Evolutionary conservation across 1,140 invertebrate genomes (phyloP), one percentile per base, ranked within the genome.

Genomic region (Hyposmocoma kahamanoa): DNA sequence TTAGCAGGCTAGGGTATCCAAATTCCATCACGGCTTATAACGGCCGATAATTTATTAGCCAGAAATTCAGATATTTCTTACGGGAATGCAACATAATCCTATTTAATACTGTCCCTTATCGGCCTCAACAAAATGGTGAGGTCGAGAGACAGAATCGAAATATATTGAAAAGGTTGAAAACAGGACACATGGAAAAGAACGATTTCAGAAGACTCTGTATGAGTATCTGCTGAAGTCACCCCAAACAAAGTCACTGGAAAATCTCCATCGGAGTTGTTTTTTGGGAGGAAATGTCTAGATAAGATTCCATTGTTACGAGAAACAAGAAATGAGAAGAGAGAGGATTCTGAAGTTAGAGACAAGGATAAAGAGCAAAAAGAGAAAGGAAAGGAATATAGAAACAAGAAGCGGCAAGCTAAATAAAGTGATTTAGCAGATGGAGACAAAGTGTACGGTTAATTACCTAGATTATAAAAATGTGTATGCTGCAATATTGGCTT

Each of bases 201-300:
- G 21, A 62, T 34, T 67, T 50, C 49, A 56, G 52, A 18, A 58
- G 11, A 51, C 65, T 9, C 20, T 72, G n/a, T 13, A 20, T 8
- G 47, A 60, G 28, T 76, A 68, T 42, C 19, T 64, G 19, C 42
- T 77, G 13, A 73, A 69, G 61, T 72, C n/a, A 68, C 62, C 1
- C 62, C 66, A 9, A 59, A 63, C 30, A 42, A 44, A 13, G 46
- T 42, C 5, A 66, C 60, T 5, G 62, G 62, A 6, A 58, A 55
- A 48, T 46, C 52, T 2, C 59, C 62, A 46, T 15, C 28, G 0
- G 58, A 62, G 22, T 32, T 62, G 17, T 62, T 62, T 47, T 62
- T 65, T 18, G 30, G 39, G 10, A 22, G 48, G 45, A 24, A 38
- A 22, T 45, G 39, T 26, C 36, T 42, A 42, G 48, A 56, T 32